Evolutionary conservation across 2,797 vertebrate species (phyloP).

Genomic region (Coregonus sp.): DNA sequence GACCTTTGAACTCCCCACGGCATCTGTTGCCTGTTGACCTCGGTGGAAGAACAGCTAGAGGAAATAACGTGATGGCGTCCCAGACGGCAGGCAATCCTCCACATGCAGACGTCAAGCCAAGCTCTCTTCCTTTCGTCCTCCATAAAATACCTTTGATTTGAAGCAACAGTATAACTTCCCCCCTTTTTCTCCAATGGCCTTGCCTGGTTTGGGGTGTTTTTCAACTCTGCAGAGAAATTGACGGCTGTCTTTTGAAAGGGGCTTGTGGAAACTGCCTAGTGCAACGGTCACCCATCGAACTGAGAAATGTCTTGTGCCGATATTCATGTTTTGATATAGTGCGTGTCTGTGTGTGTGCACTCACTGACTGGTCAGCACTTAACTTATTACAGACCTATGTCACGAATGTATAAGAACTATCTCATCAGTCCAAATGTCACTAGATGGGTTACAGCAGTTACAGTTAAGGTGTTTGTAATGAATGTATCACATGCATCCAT

Average conservation of each 20-base stretch:
- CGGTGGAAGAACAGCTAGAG: constrained; percentile 37
- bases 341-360: neutral
- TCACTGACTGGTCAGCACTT: no score
- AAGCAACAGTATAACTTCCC: neutral
- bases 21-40: constrained; percentile 43
- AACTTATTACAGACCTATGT: no score
- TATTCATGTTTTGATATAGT: neutral
- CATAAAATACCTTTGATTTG: constrained; percentile 13
- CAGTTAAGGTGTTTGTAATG: neutral
- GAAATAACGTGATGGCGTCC: constrained; percentile 39
- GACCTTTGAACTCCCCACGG: constrained; percentile 33
- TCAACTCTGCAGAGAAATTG: neutral
- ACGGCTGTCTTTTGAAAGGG: neutral
- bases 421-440: neutral
- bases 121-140: constrained; percentile 19
- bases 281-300: constrained; percentile 12
- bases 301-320: constrained; percentile 7
- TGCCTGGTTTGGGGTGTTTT: neutral
- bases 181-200: neutral
- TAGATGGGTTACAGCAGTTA: neutral
- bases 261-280: constrained; percentile 6
- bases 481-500: neutral
- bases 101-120: constrained; percentile 25
- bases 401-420: neutral
- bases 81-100: neutral